Base-by-base conservation (phyloP, 2,888 invertebrate species). In the Macropis europaea region DNA sequence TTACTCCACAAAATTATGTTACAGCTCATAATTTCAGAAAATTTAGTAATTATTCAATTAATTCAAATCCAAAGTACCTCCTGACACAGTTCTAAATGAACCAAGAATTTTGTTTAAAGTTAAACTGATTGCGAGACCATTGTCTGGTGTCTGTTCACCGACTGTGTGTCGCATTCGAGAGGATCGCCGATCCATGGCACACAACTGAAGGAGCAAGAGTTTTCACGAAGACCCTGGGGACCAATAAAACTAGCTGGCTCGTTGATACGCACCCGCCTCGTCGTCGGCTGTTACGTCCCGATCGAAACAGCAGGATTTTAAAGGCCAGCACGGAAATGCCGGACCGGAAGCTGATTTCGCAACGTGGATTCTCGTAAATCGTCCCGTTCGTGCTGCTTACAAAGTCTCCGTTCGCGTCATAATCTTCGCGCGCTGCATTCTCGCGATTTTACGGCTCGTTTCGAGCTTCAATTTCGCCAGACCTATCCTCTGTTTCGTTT, bases 361-460 rank as follows among this genome's bases (percentile, higher is more conserved):
- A 13, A 34, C 50, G 2, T 9, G 19, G 30, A 19, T 30, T 15
- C 43, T 54, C 62, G 54, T 62, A 45, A 54, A 62, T 62, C 32
- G 28, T 15, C 34, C 45, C 36, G 43, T 43, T 34, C n/a, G n/a
- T n/a, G n/a, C 40, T 13, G 7, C 30, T 43, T 15, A 50, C 54
- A 11, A 54, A 54, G 43, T 54, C 24, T 34, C n/a, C 9, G 13
- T 22, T 19, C 2, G 6, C 3, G 22, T 11, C 19, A 9, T 53
- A 53, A 53, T 53, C 34, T 36, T 11, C 3, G 3, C 13, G 19
- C 3, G 19, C 3, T 7, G 17, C 15, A 60, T 30, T 34, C 26
- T 13, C n/a, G 24, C 59, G 47, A 2, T 38, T 48, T 59, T 38
- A 59, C 40, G 38, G 15, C 28, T 22, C 24, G 6, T 43, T 34